Conservation (phyloP, 2,888 invertebrate genomes). For the Papilio gigon region DNA sequence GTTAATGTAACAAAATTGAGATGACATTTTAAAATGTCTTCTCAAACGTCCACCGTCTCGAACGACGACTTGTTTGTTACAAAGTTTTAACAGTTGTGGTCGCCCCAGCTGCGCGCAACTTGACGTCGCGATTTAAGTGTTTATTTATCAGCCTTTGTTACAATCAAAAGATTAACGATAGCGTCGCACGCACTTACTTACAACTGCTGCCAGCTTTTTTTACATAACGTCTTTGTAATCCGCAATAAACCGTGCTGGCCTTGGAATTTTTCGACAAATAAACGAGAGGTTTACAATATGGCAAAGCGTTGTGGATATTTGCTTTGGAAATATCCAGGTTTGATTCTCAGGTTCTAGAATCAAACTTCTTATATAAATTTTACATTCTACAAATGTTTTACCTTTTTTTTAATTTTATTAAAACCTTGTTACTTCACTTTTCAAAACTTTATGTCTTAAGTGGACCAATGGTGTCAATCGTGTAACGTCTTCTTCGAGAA, state of each 20-base stretch:
- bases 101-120: conserved; percentile 55
- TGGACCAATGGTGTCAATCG: conserved; percentile 21
- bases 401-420: background rate
- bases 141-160: conserved; percentile 64
- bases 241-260: conserved; percentile 20
- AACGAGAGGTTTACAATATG: background rate
- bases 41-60: too few relatives aligned
- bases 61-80: conserved; percentile 28
- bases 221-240: conserved; percentile 43
- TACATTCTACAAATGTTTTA: too few relatives aligned
- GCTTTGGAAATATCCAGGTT: background rate
- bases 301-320: too few relatives aligned
- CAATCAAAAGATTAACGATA: conserved; percentile 55
- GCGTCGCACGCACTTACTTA: conserved; percentile 47
- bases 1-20: too few relatives aligned
- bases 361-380: too few relatives aligned
- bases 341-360: background rate
- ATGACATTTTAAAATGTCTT: too few relatives aligned
- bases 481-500: conserved; percentile 10
- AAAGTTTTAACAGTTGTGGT: conserved; percentile 70
- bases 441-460: background rate
- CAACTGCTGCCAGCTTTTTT: conserved; percentile 41
- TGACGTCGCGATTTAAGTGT: conserved; percentile 53
- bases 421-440: background rate
- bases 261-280: background rate